Evolutionary conservation across 2,113 vertebrate genomes (phyloP).

Genomic region (Sebastes fasciatus): DNA sequence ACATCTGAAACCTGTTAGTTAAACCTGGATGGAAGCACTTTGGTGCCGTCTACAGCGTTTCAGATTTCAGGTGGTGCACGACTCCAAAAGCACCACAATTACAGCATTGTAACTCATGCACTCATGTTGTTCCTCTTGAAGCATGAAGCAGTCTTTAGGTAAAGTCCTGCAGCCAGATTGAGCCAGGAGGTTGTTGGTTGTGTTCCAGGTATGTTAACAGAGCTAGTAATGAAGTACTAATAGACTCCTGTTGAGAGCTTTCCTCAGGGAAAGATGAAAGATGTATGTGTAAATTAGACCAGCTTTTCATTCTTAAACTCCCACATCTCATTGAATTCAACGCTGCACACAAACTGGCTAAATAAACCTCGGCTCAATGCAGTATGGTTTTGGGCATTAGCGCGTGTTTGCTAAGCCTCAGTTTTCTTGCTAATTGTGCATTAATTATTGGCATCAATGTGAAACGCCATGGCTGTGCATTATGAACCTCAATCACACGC

Average conservation of each 20-base stretch:
- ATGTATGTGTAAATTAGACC: neutral
- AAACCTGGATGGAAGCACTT: neutral
- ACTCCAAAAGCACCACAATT: neutral
- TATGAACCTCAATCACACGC: neutral
- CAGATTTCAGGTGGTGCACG: neutral
- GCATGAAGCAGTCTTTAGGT: conserved; percentile 2
- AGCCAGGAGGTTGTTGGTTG: neutral
- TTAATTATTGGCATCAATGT: neutral
- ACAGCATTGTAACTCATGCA: neutral
- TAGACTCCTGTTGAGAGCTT: conserved; percentile 13
- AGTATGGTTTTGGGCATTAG: neutral
- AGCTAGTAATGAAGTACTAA: conserved; percentile 24
- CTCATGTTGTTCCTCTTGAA: neutral
- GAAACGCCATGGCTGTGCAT: neutral
- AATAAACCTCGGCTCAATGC: conserved; percentile 14
- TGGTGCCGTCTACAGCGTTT: neutral
- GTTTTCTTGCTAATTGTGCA: neutral
- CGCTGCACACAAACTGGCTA: conserved; percentile 7
- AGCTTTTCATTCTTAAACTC: conserved; percentile 24
- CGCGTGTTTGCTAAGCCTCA: neutral
- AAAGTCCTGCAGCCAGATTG: neutral
- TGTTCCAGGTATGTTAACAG: conserved; percentile 11
- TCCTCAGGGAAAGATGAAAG: conserved; percentile 13
- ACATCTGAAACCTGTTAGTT: conserved; percentile 13
- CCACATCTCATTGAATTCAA: conserved; percentile 31